Conservation (phyloP, 64 coral and sea anemone genomes). For the Montipora sp. region DNA sequence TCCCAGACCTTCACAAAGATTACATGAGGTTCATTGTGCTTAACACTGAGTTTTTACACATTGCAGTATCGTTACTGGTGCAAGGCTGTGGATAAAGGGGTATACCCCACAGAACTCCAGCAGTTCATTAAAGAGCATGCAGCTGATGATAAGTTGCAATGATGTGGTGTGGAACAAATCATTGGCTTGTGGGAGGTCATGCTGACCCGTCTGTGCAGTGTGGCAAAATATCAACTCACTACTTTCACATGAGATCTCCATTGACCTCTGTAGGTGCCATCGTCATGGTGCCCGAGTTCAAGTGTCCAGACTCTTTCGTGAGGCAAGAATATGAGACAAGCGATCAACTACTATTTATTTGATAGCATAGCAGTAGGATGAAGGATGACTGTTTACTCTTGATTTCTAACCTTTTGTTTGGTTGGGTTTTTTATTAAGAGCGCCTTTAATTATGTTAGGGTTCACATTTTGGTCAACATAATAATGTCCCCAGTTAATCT, state of each 20-base stretch:
- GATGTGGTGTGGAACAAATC: not conserved
- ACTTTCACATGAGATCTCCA: not conserved
- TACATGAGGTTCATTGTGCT: not conserved
- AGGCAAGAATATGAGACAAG: not conserved
- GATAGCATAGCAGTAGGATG: not conserved
- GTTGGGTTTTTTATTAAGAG: not conserved
- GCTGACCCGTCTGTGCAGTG: not conserved
- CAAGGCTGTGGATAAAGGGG: constrained; percentile 76
- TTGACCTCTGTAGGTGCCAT: not conserved
- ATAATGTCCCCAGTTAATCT: no score
- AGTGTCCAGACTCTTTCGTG: not conserved
- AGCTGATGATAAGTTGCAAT: not conserved
- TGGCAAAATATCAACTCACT: not conserved
- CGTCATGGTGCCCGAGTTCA: not conserved
- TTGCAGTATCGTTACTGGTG: constrained; percentile 85
- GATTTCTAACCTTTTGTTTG: not conserved
- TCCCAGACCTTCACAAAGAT: no score
- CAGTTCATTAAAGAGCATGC: constrained; percentile 73
- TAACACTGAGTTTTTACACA: not conserved
- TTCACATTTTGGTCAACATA: no score
- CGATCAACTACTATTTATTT: not conserved
- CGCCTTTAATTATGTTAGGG: no score
- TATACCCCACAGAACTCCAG: constrained; percentile 72
- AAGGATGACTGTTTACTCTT: not conserved
- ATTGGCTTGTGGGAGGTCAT: not conserved